Evolutionary conservation across 1,140 invertebrate species (phyloP).

Genomic region (Leptinotarsa undecemlineata): DNA sequence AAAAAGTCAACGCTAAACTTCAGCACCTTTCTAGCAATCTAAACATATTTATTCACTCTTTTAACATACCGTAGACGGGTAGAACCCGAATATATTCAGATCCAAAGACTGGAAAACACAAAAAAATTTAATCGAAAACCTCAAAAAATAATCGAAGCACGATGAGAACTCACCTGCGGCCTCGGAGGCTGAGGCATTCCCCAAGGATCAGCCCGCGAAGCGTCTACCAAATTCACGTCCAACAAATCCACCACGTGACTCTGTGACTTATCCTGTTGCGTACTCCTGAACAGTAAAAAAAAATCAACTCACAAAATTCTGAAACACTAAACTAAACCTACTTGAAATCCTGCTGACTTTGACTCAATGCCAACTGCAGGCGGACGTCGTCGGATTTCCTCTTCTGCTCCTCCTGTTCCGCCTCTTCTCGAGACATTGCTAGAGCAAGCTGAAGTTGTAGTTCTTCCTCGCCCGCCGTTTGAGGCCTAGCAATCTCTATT

Average conservation of each 20-base stretch:
- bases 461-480: slow-evolving; percentile 96
- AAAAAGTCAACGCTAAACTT: background rate
- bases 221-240: slow-evolving; percentile 75
- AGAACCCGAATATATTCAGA: slow-evolving; percentile 42
- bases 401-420: slow-evolving; percentile 93
- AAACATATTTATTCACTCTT: background rate
- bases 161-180: slow-evolving; percentile 42
- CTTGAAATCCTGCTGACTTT: slow-evolving; percentile 90
- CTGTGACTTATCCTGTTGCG: slow-evolving; percentile 26
- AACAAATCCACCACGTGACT: slow-evolving; percentile 81
- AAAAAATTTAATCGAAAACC: background rate
- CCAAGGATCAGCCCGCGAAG: slow-evolving; percentile 70
- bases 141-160: background rate
- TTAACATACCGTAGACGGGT: slow-evolving; percentile 33
- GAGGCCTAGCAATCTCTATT: slow-evolving; percentile 89
- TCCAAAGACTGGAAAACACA: slow-evolving; percentile 43
- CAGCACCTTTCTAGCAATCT: background rate
- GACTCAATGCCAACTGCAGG: slow-evolving; percentile 89
- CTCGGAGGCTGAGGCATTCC: slow-evolving; percentile 61
- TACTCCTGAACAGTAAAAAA: slow-evolving; percentile 18
- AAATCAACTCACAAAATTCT: background rate
- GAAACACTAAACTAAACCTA: slow-evolving; percentile 53
- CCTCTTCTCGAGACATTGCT: slow-evolving; percentile 98
- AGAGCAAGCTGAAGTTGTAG: slow-evolving; percentile 95
- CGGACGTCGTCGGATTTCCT: slow-evolving; percentile 91